Evolutionary conservation across 2,797 vertebrate genomes (phyloP).

Genomic region (Rhinichthys osculus): DNA sequence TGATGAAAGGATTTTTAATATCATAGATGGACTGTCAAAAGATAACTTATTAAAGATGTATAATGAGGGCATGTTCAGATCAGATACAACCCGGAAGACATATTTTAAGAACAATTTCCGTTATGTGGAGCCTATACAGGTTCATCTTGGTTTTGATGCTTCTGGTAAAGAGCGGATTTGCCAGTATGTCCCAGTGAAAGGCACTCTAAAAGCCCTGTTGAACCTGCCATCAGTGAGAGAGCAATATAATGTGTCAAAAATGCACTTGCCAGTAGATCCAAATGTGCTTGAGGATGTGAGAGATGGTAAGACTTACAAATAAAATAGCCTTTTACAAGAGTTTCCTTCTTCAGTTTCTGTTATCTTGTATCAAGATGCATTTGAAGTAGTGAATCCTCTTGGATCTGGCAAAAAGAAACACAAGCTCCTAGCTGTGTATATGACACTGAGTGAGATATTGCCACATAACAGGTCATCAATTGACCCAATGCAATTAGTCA

Average conservation of each 20-base stretch:
- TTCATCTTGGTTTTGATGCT: constrained; percentile 25
- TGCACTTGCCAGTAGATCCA: background rate
- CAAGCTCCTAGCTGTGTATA: constrained; percentile 12
- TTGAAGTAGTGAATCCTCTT: constrained; percentile 8
- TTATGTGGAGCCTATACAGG: constrained; percentile 30
- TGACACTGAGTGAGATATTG: constrained; percentile 30
- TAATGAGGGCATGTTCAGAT: constrained; percentile 25
- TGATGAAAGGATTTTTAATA: constrained; percentile 13
- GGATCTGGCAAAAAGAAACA: constrained; percentile 36
- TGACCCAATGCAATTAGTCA: constrained; percentile 28
- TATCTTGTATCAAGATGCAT: constrained; percentile 36
- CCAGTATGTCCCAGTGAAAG: constrained; percentile 43
- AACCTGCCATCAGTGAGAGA: constrained; percentile 19
- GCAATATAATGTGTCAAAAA: background rate
- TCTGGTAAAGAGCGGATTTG: constrained; percentile 26
- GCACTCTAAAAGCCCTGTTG: constrained; percentile 31
- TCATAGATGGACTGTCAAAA: constrained; percentile 25
- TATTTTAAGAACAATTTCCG: constrained; percentile 37
- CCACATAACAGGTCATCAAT: constrained; percentile 4
- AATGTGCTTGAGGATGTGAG: constrained; percentile 35
- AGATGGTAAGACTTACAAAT: constrained; percentile 19
- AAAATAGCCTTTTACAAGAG: constrained; percentile 31
- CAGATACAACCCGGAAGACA: constrained; percentile 15
- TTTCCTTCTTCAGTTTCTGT: constrained; percentile 32
- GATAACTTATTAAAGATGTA: constrained; percentile 23